Evolutionary conservation across 2,797 vertebrate genomes (phyloP).

Genomic region (Dendrocincla tyrannina): DNA sequence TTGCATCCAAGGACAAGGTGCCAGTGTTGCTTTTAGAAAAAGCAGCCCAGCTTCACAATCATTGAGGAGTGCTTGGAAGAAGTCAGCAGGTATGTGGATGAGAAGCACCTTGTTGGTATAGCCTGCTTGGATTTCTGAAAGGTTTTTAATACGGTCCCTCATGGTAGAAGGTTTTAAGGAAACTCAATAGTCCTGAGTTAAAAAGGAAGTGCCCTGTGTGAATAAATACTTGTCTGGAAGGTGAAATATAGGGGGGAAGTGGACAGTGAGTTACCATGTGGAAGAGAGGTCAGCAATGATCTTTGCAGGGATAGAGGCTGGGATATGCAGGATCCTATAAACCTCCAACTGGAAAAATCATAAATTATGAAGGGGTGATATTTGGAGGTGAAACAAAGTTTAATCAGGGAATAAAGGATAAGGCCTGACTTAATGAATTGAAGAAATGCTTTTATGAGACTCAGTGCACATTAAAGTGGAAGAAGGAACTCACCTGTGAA

Average conservation of each 20-base stretch:
- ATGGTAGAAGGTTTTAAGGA: background rate
- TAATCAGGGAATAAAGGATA: background rate
- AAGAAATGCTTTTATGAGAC: background rate
- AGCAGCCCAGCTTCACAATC: background rate
- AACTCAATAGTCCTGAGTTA: background rate
- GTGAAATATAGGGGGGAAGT: background rate
- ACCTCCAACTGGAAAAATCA: background rate
- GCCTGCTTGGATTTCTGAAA: background rate
- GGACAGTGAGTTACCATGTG: fast-evolving
- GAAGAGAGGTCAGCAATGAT: background rate
- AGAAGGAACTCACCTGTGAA: background rate
- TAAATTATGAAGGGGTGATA: background rate
- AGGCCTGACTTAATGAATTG: background rate
- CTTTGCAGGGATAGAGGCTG: background rate
- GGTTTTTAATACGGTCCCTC: background rate
- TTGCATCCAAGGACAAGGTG: background rate
- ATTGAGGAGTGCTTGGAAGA: background rate
- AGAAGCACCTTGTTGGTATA: background rate
- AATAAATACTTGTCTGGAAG: background rate
- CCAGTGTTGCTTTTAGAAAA: background rate
- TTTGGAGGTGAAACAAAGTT: background rate
- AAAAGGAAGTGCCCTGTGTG: background rate
- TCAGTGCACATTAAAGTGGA: background rate
- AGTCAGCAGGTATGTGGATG: background rate
- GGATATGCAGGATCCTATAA: background rate